Evolutionary conservation across 2,113 vertebrate genomes (phyloP), one percentile per base, ranked within the genome.

Genomic region (Tragelaphus buxtoni): DNA sequence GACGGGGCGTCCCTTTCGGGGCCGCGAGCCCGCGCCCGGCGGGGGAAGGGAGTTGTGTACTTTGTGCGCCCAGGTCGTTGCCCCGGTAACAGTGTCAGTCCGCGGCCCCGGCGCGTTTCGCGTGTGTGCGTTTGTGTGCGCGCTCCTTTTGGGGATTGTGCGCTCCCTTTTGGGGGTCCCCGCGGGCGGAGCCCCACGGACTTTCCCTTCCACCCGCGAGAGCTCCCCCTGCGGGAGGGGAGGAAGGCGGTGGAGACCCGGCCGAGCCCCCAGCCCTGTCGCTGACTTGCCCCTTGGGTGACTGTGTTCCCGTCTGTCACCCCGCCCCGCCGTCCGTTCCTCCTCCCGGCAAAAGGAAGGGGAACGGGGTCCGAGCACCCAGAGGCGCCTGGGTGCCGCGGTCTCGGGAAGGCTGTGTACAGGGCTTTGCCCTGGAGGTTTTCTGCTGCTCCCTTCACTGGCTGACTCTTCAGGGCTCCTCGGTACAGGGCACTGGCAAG

Each of bases 51-150:
- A 20, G 42, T 5, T 49, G 95, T 89, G 90, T 74, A 53, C 93
- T 77, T 22, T 4, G 86, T 13, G 83, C 32, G 35, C 91, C 45
- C 7, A 8, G 76, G 79, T 76, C 53, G 91, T 97, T 88, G 39
- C 95, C 88, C 72, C 1, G 92, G 95, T 56, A 76, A 97, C 97
- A 35, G 53, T 63, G 95, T 91, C 85, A 1, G 94, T 45, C 84
- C 0, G 28, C 10, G 92, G 79, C 88, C 58, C 1, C 0, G 55
- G 91, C 80, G 6, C 79, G 39, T 32, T 56, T 1, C 13, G 16
- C 11, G 20, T 7, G 51, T 14, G 61, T 18, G 65, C 60, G 69
- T 39, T 49, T 39, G n/a, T 11, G 65, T 1, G 65, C 42, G 45
- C 10, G 53, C 45, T 42, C 10, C 14, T 6, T 42, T 42, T 9